phyloP scores from a whole-genome alignment of 2,888 invertebrate species.

The Oligia strigilis region DNA sequence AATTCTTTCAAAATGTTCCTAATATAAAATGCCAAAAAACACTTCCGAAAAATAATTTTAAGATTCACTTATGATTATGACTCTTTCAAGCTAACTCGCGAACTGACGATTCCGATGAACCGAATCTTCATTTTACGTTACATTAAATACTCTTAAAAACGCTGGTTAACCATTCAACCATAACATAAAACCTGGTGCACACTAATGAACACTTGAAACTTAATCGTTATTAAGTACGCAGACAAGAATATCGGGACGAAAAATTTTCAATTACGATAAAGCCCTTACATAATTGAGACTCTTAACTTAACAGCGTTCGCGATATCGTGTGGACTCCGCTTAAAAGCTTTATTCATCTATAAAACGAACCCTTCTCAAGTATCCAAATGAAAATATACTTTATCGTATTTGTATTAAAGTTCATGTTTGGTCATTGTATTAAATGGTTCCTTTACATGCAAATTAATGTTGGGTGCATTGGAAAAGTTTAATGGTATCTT shows the following conservation, averaged over 20 bases:
- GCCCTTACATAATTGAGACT: slow-evolving; percentile 68
- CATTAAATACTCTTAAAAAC: slow-evolving; percentile 51
- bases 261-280: slow-evolving; percentile 69
- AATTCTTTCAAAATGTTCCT: background rate
- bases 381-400: slow-evolving; percentile 36
- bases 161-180: slow-evolving; percentile 43
- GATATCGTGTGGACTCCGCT: slow-evolving; percentile 64
- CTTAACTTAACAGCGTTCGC: slow-evolving; percentile 65
- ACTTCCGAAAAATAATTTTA: background rate
- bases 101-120: slow-evolving; percentile 35
- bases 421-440: slow-evolving; percentile 30
- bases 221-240: slow-evolving; percentile 63
- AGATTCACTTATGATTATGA: slow-evolving; percentile 11
- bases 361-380: slow-evolving; percentile 32
- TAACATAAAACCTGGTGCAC: slow-evolving; percentile 51
- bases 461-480: slow-evolving; percentile 66
- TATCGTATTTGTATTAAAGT: slow-evolving; percentile 32
- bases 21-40: slow-evolving; percentile 5
- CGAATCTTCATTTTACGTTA: slow-evolving; percentile 39
- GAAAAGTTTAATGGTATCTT: slow-evolving; percentile 65
- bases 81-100: slow-evolving; percentile 23
- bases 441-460: slow-evolving; percentile 59
- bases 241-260: slow-evolving; percentile 63
- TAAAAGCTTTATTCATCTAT: slow-evolving; percentile 67
- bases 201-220: slow-evolving; percentile 69